These are phyloP conservation scores for Euleptes europaea DNA, from an alignment of 2,113 vertebrate genomes.

Conservation along the genomic window DNA sequence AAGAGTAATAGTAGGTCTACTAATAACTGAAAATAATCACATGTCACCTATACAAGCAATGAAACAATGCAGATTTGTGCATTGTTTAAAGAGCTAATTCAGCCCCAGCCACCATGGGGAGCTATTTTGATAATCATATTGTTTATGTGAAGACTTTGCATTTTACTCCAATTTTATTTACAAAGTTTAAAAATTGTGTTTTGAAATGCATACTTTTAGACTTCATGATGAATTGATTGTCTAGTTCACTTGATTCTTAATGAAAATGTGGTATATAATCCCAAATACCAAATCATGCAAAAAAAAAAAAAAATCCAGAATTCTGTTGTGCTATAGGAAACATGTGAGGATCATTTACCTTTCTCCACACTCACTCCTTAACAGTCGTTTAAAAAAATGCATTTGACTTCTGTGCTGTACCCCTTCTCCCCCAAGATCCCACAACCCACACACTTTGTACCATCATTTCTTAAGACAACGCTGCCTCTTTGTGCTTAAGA, in stretches of 20 bases:
- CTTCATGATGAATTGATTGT: neutral
- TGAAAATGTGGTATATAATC: neutral
- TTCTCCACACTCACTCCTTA: fast-evolving
- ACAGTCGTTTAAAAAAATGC: neutral
- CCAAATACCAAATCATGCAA: neutral
- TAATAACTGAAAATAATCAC: fast-evolving
- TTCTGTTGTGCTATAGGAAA: neutral
- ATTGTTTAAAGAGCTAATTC: neutral
- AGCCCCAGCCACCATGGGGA: fast-evolving
- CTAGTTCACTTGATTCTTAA: neutral
- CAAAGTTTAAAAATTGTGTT: fast-evolving
- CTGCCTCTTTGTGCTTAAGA: neutral
- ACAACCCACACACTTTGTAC: fast-evolving
- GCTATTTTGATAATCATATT: neutral
- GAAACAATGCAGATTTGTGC: fast-evolving
- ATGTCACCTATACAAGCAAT: fast-evolving
- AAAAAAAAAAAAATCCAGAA: fast-evolving
- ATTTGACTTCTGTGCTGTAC: neutral
- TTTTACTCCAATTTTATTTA: neutral
- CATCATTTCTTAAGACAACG: neutral
- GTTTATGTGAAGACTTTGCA: fast-evolving
- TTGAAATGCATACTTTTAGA: neutral
- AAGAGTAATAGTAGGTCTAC: fast-evolving
- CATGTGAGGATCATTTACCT: neutral
- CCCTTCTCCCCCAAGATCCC: neutral